A percentile compares a stretch with the other conserved stretches of the same genome.
Conservation (phyloP, 2,797 vertebrate species). For the Chelon auratus region DNA sequence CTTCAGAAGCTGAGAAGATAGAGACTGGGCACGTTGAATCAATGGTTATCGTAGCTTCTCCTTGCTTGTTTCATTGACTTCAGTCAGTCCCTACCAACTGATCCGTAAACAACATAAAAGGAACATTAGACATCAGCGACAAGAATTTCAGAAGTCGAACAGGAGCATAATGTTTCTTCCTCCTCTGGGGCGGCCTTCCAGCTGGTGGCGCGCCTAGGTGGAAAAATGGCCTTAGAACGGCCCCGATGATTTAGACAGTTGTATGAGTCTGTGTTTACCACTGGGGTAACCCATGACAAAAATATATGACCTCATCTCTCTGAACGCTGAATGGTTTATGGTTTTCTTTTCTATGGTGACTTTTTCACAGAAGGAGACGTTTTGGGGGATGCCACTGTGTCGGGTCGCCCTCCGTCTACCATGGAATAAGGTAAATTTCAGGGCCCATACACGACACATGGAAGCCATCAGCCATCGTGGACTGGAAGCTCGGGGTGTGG, state of each 20-base stretch:
- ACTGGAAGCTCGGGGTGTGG: slow-evolving; percentile 65
- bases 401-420: slow-evolving; percentile 59
- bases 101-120: neutral
- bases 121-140: slow-evolving; percentile 2
- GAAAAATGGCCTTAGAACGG: neutral
- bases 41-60: no score
- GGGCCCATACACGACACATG: slow-evolving; percentile 70
- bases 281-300: slow-evolving; percentile 56
- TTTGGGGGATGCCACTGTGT: slow-evolving; percentile 71
- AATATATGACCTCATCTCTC: slow-evolving; percentile 68
- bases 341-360: slow-evolving; percentile 71
- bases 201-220: neutral
- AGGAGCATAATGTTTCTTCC: neutral
- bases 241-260: slow-evolving; percentile 36
- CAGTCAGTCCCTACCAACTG: no score
- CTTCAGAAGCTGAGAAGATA: no score
- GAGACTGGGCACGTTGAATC: no score
- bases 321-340: slow-evolving; percentile 58
- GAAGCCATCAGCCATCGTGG: slow-evolving; percentile 69
- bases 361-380: slow-evolving; percentile 57
- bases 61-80: no score
- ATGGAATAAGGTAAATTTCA: slow-evolving; percentile 69
- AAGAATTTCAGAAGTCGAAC: slow-evolving; percentile 5
- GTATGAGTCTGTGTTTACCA: slow-evolving; percentile 56
- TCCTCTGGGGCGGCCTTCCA: neutral